These are phyloP conservation scores for Sinohyriopsis cumingii DNA, from an alignment of 2,888 invertebrate genomes.

Conservation along the genomic window DNA sequence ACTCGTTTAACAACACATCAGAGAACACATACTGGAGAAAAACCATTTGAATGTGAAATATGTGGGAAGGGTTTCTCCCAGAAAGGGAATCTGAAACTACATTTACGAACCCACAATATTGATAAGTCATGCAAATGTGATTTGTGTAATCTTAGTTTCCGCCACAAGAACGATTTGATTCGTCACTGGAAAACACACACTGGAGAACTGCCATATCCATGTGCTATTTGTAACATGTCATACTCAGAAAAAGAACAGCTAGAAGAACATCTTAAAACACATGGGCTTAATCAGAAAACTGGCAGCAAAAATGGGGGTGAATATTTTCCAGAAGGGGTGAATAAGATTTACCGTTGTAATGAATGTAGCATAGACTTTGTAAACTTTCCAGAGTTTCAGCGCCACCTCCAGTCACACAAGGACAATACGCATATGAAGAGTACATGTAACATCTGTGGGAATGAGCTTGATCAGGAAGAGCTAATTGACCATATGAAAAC, in stretches of 20 bases:
- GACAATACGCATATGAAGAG: neutral
- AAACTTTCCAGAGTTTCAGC: slow-evolving; percentile 16
- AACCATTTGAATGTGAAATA: slow-evolving; percentile 17
- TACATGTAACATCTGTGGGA: slow-evolving; percentile 12
- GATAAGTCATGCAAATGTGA: slow-evolving; percentile 5
- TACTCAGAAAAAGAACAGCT: too few relatives aligned
- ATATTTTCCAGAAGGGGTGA: neutral
- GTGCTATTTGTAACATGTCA: too few relatives aligned
- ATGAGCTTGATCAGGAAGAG: slow-evolving; percentile 7
- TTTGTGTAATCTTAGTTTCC: slow-evolving; percentile 11
- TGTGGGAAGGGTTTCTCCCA: slow-evolving; percentile 23
- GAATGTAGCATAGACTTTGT: slow-evolving; percentile 16
- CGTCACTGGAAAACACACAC: slow-evolving; percentile 15
- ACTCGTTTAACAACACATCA: neutral
- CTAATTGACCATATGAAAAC: slow-evolving; percentile 14
- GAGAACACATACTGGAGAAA: slow-evolving; percentile 7
- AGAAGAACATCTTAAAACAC: too few relatives aligned
- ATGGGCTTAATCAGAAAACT: too few relatives aligned
- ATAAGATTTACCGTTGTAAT: slow-evolving; percentile 17
- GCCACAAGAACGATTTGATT: slow-evolving; percentile 13
- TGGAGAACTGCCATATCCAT: too few relatives aligned
- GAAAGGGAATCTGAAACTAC: slow-evolving; percentile 26
- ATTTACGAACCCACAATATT: neutral
- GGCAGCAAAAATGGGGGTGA: too few relatives aligned
- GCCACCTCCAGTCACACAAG: slow-evolving; percentile 14